Evolutionary conservation across 2,888 invertebrate species (phyloP).

Genomic region (Hofmannophila pseudospretella): DNA sequence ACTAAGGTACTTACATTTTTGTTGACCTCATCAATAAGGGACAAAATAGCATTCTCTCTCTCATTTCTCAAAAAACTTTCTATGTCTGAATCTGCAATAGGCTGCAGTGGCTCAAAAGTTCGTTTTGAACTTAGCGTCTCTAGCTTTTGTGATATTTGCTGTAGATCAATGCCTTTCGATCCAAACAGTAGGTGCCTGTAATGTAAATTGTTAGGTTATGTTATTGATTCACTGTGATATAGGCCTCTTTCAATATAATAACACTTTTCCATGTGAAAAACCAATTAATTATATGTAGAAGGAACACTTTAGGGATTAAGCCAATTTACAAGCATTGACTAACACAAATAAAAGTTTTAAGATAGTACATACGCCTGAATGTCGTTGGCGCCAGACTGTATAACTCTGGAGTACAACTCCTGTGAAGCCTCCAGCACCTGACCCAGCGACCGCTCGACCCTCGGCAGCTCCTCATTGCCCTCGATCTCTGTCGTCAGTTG

Average conservation of each 20-base stretch:
- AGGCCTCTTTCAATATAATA: too few species aligned
- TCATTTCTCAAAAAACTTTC: constrained; percentile 94
- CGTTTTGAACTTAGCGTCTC: constrained; percentile 91
- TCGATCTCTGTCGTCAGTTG: constrained; percentile 93
- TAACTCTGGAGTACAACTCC: constrained; percentile 91
- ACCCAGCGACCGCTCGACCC: constrained; percentile 92
- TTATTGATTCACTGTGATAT: too few species aligned
- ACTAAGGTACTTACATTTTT: constrained; percentile 83
- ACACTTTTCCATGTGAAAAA: too few species aligned
- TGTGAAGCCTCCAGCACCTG: constrained; percentile 95
- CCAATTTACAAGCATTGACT: too few species aligned
- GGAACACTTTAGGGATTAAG: too few species aligned
- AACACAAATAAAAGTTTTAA: too few species aligned
- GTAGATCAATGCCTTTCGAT: constrained; percentile 94
- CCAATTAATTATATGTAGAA: too few species aligned
- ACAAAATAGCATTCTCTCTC: constrained; percentile 94
- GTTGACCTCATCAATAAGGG: constrained; percentile 93
- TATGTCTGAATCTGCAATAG: constrained; percentile 93
- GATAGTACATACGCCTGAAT: constrained; percentile 92
- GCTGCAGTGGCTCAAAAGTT: constrained; percentile 93
- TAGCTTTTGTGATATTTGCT: constrained; percentile 94
- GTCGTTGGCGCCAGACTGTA: constrained; percentile 91
- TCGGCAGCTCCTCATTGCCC: constrained; percentile 88
- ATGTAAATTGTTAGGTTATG: constrained; percentile 7
- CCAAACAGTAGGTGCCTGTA: constrained; percentile 92